A percentile compares a stretch with the other conserved stretches of the same genome.
phyloP scores from a whole-genome alignment of 2,888 invertebrate genomes.

The Tipula confusa region DNA sequence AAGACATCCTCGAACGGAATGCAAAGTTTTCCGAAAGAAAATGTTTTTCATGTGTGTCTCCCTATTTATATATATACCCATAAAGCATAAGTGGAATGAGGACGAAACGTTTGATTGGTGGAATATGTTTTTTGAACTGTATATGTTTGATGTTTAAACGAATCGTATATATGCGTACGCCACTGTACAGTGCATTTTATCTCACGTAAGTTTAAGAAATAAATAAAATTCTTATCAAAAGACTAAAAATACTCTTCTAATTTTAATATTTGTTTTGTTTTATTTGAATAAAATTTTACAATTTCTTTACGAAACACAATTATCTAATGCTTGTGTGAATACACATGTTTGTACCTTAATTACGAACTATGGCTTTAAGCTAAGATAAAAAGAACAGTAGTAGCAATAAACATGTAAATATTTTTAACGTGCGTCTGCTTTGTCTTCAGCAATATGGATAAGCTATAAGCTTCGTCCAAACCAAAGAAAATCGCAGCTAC shows the following conservation, averaged over 20 bases:
- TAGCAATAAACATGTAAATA: background rate
- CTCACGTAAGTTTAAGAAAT: background rate
- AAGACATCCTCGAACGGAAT: background rate
- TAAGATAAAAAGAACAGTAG: background rate
- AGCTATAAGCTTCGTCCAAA: background rate
- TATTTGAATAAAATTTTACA: background rate
- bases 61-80: background rate
- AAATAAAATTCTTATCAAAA: constrained; percentile 1
- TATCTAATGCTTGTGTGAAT: background rate
- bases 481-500: background rate
- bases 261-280: background rate
- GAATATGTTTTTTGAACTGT: background rate
- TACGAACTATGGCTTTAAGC: background rate
- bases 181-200: background rate
- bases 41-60: background rate
- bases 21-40: background rate
- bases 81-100: background rate
- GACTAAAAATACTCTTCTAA: background rate
- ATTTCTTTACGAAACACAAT: background rate
- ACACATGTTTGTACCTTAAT: background rate
- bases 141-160: background rate
- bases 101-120: background rate
- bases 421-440: background rate
- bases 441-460: background rate
- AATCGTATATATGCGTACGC: background rate